phyloP scores from a whole-genome alignment of 2,797 vertebrate genomes.

The Gadopsis bispinosus region DNA sequence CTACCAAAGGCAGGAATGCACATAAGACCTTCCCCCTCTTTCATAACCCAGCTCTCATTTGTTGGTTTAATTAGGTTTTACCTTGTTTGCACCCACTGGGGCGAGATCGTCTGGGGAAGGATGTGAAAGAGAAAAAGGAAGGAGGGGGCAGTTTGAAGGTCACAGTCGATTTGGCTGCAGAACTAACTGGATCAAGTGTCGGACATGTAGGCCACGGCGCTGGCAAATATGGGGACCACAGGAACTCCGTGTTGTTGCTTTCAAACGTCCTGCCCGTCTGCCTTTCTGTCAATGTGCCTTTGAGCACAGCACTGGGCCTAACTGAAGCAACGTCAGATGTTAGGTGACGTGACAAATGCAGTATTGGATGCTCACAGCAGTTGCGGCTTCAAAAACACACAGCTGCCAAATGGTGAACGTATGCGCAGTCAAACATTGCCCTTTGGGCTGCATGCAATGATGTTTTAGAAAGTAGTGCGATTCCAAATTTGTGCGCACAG shows the following conservation, averaged over 20 bases:
- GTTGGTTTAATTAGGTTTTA: constrained; percentile 60
- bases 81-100: constrained; percentile 68
- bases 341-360: background rate
- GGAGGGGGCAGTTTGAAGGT: constrained; percentile 10
- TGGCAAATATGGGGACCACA: background rate
- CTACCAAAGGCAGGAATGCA: constrained; percentile 49
- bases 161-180: constrained; percentile 11
- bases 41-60: constrained; percentile 56
- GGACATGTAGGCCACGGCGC: background rate
- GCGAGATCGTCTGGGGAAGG: constrained; percentile 51
- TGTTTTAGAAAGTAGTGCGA: background rate
- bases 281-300: background rate
- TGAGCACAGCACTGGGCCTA: background rate
- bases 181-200: constrained; percentile 29
- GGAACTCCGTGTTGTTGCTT: background rate
- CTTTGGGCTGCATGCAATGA: background rate
- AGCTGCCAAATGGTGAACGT: background rate
- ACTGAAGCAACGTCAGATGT: background rate
- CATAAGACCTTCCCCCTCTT: constrained; percentile 54
- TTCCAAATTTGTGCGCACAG: constrained; percentile 5
- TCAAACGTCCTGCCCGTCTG: background rate
- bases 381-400: constrained; percentile 3
- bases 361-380: background rate
- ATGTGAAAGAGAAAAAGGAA: constrained; percentile 36
- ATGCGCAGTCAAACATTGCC: background rate